Percentiles rank a stretch among this genome's conserved stretches.
These are phyloP conservation scores for Agriopis aurantiaria DNA, from an alignment of 2,888 invertebrate genomes.

Conservation along the genomic window DNA sequence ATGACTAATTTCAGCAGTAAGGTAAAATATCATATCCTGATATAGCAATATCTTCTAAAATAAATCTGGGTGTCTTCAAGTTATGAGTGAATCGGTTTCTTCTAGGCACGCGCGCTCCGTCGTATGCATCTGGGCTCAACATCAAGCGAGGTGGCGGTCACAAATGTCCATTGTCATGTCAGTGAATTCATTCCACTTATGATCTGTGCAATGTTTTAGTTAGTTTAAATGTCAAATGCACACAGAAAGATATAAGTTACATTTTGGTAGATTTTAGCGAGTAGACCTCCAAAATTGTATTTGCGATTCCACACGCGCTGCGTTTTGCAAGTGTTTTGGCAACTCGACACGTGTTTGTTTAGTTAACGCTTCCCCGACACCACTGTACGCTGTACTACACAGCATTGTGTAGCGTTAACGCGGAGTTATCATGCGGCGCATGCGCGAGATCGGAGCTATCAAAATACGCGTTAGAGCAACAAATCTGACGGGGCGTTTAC, in stretches of 20 bases:
- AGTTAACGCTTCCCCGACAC: constrained; percentile 43
- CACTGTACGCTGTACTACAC: constrained; percentile 1
- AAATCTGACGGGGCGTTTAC: constrained; percentile 10
- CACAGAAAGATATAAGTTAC: background rate
- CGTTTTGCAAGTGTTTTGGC: constrained; percentile 69
- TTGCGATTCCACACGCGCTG: constrained; percentile 62
- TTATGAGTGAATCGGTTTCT: no score
- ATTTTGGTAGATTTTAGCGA: background rate
- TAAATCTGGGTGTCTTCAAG: no score
- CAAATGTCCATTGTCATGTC: no score
- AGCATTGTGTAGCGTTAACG: background rate
- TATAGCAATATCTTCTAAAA: no score
- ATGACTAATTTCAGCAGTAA: no score
- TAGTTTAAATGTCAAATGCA: no score
- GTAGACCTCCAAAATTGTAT: constrained; percentile 27
- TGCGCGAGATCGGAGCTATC: constrained; percentile 17
- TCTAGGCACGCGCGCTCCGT: no score
- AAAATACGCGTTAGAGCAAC: constrained; percentile 6
- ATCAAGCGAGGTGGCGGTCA: no score
- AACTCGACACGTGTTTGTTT: constrained; percentile 60
- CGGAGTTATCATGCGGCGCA: constrained; percentile 16
- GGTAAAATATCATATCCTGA: no score
- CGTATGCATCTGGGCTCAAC: no score
- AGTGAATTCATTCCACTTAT: no score
- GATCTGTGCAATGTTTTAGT: no score